Conservation (phyloP, 2,797 vertebrate genomes). For the Brotogeris chrysoptera region DNA sequence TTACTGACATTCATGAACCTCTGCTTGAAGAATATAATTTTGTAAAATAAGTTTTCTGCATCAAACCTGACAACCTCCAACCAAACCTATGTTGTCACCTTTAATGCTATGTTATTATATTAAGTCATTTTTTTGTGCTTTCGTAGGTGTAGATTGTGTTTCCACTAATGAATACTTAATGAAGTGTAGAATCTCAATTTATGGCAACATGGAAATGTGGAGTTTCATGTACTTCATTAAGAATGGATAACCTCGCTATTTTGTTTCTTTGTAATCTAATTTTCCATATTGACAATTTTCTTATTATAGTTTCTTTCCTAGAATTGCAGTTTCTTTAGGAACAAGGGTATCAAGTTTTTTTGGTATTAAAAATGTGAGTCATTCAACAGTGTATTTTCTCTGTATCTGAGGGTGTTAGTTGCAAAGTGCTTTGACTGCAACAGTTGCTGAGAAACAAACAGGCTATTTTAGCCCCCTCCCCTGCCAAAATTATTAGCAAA, state of each 20-base stretch:
- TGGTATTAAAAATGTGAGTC: background rate
- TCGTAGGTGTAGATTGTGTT: background rate
- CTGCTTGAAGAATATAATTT: background rate
- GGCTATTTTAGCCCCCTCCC: background rate
- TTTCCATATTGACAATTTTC: background rate
- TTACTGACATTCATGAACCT: background rate
- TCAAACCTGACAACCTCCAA: background rate
- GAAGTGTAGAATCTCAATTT: background rate
- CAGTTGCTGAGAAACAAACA: background rate
- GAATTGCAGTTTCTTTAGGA: background rate
- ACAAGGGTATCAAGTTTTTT: background rate
- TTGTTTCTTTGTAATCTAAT: background rate
- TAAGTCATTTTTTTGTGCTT: background rate
- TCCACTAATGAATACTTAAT: background rate
- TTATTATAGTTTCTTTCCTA: background rate
- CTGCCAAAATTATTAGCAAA: background rate
- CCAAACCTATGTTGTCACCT: background rate
- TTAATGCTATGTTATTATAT: background rate
- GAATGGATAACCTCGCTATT: background rate
- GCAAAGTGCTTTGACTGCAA: background rate
- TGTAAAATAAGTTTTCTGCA: background rate
- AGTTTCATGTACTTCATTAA: background rate
- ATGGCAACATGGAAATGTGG: rapidly evolving
- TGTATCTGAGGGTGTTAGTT: background rate
- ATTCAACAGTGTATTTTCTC: background rate